Evolutionary conservation across 2,888 invertebrate species (phyloP).

Genomic region (Herminia tarsipennalis): DNA sequence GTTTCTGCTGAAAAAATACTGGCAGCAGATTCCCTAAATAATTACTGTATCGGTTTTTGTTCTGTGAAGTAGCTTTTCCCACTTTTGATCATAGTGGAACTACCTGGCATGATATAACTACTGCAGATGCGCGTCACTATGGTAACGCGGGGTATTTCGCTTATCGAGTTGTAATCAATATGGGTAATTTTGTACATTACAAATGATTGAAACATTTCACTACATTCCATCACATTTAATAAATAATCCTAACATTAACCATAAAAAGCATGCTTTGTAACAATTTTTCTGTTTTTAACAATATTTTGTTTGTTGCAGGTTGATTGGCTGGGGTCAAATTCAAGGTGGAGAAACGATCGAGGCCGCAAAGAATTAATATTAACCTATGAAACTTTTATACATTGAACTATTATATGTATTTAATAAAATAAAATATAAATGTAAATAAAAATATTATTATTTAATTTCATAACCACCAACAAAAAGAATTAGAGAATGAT

Average conservation of each 20-base stretch:
- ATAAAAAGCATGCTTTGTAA: background rate
- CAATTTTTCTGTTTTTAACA: background rate
- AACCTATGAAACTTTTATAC: conserved; percentile 70
- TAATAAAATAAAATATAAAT: conserved; percentile 45
- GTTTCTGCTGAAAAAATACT: too few species aligned
- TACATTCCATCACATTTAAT: conserved; percentile 7
- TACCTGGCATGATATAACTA: too few species aligned
- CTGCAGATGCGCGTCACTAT: too few species aligned
- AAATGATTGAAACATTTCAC: background rate
- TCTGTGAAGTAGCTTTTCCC: too few species aligned
- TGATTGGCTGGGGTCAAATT: conserved; percentile 99
- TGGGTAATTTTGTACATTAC: too few species aligned
- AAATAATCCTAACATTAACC: conserved; percentile 4
- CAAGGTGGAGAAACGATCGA: conserved; percentile 98
- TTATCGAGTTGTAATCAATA: too few species aligned
- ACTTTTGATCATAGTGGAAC: too few species aligned
- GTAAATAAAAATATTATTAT: conserved; percentile 44
- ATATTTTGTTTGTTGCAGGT: conserved; percentile 77
- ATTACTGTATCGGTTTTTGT: too few species aligned
- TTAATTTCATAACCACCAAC: conserved; percentile 43
- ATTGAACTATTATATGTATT: conserved; percentile 47
- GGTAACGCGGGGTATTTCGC: too few species aligned
- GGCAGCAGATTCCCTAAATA: too few species aligned
- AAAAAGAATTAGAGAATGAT: conserved; percentile 34
- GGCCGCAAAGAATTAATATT: conserved; percentile 87